Evolutionary conservation across 2,797 vertebrate species (phyloP).

Genomic region (Takifugu ocellatus): DNA sequence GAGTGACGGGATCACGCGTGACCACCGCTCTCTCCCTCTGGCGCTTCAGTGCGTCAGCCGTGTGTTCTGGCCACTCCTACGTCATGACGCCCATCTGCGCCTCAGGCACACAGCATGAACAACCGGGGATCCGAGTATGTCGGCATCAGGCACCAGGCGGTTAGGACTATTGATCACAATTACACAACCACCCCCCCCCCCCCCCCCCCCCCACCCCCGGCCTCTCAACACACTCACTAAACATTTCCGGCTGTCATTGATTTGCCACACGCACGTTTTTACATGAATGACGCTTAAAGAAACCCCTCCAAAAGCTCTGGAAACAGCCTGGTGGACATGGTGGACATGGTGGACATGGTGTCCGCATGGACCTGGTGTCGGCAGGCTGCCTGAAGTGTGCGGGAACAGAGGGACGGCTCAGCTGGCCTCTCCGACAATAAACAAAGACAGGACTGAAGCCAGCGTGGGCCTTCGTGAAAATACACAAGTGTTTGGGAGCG

Average conservation of each 20-base stretch:
- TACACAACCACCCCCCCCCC: conserved; percentile 52
- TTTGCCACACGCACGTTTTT: conserved; percentile 18
- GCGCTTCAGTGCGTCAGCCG: conserved; percentile 18
- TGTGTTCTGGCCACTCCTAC: conserved; percentile 16
- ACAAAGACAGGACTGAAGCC: conserved; percentile 50
- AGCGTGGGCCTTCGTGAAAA: conserved; percentile 36
- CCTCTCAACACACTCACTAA: conserved; percentile 35
- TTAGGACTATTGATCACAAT: conserved; percentile 66
- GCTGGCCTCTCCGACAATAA: conserved; percentile 60
- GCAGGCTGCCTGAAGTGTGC: conserved; percentile 33
- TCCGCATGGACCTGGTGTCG: neutral
- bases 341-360: conserved; percentile 22
- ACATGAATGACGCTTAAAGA: neutral
- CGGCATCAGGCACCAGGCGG: conserved; percentile 45
- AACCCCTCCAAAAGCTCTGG: conserved; percentile 10
- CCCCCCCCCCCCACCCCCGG: conserved; percentile 10
- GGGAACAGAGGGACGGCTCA: conserved; percentile 47
- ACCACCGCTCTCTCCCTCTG: conserved; percentile 19
- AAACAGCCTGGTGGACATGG: conserved; percentile 33
- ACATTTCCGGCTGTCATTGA: conserved; percentile 39
- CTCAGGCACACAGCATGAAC: conserved; percentile 37
- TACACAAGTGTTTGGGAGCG: conserved; percentile 35
- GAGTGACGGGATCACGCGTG: conserved; percentile 11
- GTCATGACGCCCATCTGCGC: conserved; percentile 60
- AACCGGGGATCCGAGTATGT: conserved; percentile 25